Conservation (phyloP, 2,797 vertebrate genomes). For the Malacoctenus gilli region DNA sequence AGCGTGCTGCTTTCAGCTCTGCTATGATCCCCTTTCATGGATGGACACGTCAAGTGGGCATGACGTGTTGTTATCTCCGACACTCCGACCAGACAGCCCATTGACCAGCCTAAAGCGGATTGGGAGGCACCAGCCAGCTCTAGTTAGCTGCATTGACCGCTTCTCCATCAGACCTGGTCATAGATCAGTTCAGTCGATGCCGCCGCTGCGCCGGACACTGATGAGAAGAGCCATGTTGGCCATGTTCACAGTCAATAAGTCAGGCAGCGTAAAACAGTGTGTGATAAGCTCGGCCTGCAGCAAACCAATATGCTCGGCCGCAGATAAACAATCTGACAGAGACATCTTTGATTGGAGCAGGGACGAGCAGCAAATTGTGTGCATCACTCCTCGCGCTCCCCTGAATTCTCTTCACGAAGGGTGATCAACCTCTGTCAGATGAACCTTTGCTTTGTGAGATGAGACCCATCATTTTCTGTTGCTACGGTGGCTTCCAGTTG, state of each 20-base stretch:
- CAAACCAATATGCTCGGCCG: conserved; percentile 52
- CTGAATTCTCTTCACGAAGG: conserved; percentile 22
- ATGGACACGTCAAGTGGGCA: conserved; percentile 32
- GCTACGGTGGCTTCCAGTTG: conserved; percentile 7
- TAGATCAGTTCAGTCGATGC: conserved; percentile 70
- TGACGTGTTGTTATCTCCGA: conserved; percentile 46
- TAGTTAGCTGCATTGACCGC: conserved; percentile 61
- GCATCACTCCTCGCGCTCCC: conserved; percentile 31
- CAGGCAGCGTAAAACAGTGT: conserved; percentile 65
- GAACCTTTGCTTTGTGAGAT: conserved; percentile 6
- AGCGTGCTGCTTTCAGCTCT: conserved; percentile 14
- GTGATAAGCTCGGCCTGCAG: conserved; percentile 58
- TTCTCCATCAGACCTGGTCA: conserved; percentile 58
- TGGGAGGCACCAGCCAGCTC: conserved; percentile 45
- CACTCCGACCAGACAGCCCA: conserved; percentile 17
- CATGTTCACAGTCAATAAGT: conserved; percentile 71
- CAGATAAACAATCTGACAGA: conserved; percentile 70
- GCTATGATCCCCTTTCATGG: conserved; percentile 9
- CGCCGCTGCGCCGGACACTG: conserved; percentile 49
- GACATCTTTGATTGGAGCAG: conserved; percentile 60
- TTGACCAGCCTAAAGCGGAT: conserved; percentile 57
- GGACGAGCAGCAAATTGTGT: conserved; percentile 61
- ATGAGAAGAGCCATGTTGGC: conserved; percentile 68
- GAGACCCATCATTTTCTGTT: conserved; percentile 16
- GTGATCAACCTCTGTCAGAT: conserved; percentile 15